Evolutionary conservation across 2,888 invertebrate genomes (phyloP).

Genomic region (Tipula unca): DNA sequence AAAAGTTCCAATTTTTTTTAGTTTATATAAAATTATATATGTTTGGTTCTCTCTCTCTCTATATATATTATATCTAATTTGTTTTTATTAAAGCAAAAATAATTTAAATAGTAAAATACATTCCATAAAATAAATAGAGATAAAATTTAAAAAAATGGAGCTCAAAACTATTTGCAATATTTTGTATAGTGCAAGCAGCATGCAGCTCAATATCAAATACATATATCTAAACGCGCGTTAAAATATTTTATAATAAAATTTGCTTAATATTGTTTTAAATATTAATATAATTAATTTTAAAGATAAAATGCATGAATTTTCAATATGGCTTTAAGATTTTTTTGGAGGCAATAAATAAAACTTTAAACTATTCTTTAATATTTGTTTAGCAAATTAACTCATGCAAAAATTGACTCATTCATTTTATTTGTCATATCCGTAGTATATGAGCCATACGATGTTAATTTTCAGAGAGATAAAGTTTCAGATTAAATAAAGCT

Average conservation of each 20-base stretch:
- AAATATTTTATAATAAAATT: not conserved
- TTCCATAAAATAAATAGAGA: not conserved
- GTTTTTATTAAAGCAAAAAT: not conserved
- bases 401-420: not conserved
- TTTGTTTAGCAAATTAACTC: not conserved
- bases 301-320: not conserved
- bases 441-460: not conserved
- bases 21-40: not conserved
- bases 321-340: not conserved
- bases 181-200: conserved; percentile 9
- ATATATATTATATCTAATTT: not conserved
- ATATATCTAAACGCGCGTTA: not conserved
- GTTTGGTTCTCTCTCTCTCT: not conserved
- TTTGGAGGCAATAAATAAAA: not conserved
- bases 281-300: not conserved
- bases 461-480: not conserved
- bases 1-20: not conserved
- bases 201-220: conserved; percentile 2
- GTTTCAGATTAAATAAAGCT: not conserved
- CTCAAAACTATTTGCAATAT: conserved; percentile 18
- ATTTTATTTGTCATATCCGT: too few relatives aligned
- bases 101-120: not conserved
- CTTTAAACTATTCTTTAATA: not conserved
- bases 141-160: conserved; percentile 17
- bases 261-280: not conserved